Conservation (phyloP, 2,888 invertebrate species). For the Scaptomyza flava region DNA sequence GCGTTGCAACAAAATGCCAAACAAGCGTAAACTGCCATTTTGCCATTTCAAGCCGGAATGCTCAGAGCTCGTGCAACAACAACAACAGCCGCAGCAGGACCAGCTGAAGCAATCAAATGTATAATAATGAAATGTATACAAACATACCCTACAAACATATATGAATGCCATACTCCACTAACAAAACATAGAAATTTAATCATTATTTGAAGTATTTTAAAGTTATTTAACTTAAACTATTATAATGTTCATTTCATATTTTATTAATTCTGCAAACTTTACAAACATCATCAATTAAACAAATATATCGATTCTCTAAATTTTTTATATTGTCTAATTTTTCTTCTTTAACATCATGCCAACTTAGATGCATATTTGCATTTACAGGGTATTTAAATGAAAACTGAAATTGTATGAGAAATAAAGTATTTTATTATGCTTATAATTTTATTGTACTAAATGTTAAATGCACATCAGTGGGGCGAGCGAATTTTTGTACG, state of each 20-base stretch:
- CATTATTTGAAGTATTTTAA: too few species aligned
- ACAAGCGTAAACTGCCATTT: constrained; percentile 78
- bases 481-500: constrained; percentile 45
- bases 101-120: neutral
- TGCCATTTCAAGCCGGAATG: constrained; percentile 60
- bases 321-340: neutral
- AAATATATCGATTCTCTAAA: too few species aligned
- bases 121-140: too few species aligned
- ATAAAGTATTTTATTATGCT: constrained; percentile 62
- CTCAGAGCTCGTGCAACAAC: constrained; percentile 22
- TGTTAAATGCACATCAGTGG: constrained; percentile 46
- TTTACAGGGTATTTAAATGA: constrained; percentile 42
- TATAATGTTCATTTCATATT: too few species aligned
- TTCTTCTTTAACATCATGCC: neutral
- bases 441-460: constrained; percentile 66
- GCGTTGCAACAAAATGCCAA: constrained; percentile 70
- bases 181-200: neutral
- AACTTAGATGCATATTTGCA: neutral
- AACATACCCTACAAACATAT: constrained; percentile 24
- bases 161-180: too few species aligned
- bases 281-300: too few species aligned
- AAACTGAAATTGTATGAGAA: constrained; percentile 63
- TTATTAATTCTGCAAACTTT: too few species aligned
- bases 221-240: too few species aligned
- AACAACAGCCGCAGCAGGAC: constrained; percentile 2